Evolutionary conservation across 2,113 vertebrate genomes (phyloP), one percentile per base, ranked within the genome.

Genomic region (Synchiropus splendidus): DNA sequence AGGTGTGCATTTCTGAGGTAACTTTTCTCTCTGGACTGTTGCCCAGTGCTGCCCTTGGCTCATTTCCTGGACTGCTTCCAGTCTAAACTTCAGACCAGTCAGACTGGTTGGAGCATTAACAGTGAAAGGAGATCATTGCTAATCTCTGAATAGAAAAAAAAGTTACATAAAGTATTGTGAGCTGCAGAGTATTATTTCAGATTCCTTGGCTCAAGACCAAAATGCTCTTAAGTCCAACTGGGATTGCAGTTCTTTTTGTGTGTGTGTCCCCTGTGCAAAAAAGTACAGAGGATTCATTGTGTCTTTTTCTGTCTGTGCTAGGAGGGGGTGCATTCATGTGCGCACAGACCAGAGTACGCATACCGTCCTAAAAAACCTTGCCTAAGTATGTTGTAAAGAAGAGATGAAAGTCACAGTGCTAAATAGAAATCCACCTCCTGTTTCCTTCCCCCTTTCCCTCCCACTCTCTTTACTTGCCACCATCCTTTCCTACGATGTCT

Each of bases 271-370:
- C 9, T 17, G 55, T 70, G 54, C 39, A 63, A 60, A 67, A n/a
- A 67, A 72, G 66, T 60, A 79, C 72, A 75, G 63, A 76, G 68
- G 58, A 32, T 60, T 69, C 72, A 76, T 78, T 78, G 70, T 79
- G 58, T 67, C 54, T 70, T 69, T 75, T 58, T 71, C 41, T 64
- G 51, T 64, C 37, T 51, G 44, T 17, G 16, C 47, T 43, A 44
- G 58, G 45, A 50, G 48, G 54, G 48, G 56, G 51, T 35, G 54
- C 39, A 27, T 51, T 63, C 4, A 42, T 60, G 45, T 61, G 61
- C 36, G 54, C 16, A 49, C 54, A 43, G 55, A 59, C n/a, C 46
- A 63, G 39, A 54, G 45, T 58, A 54, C 17, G 12, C 5, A 38
- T 54, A 62, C 57, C 54, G 56, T 55, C 41, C 38, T 37, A 14